Base-by-base conservation (phyloP, 2,888 invertebrate genomes). In the Automeris io region DNA sequence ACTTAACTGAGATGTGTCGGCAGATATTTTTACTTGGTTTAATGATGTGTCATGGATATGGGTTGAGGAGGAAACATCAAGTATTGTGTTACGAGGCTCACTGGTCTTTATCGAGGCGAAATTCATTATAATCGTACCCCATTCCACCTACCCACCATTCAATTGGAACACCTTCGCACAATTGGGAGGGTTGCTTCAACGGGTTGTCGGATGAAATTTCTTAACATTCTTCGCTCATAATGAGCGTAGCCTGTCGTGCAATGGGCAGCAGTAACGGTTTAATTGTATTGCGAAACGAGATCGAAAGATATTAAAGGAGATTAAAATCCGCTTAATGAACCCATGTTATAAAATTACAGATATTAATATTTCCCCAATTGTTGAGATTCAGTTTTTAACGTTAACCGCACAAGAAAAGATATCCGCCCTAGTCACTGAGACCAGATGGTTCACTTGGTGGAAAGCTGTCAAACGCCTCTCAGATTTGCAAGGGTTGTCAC, bases 141-240 rank as follows among this genome's bases (percentile, higher is more conserved):
- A 70, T 76, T 74, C 75, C 74, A 68, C 59, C 63, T 63, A 62
- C 72, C 71, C 64, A 76, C 76, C 67, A 80, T 85, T 85, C 80
- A 83, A 82, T 80, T 70, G 76, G 80, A 82, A 86, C 86, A 86
- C 86, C 86, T 86, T 73, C 74, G 61, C 70, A 86, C 83, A 86
- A 85, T 82, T 76, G 78, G 76, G 70, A 79, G 79, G 85, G 83
- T 69, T 70, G 78, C 72, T 69, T 83, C 75, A 85, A 86, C 85
- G 77, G 85, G 79, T 79, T 80, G 77, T 75, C 76, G 80, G 83
- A 85, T 85, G 77, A 85, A 83, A 85, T 85, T 85, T 85, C 85
- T 85, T 80, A 82, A 81, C 78, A 79, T 80, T 81, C 79, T 77
- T 75, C 77, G 65, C 66, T 74, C 70, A 82, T 83, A 78, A 83